phyloP scores from a whole-genome alignment of 2,797 vertebrate genomes.

The Molossus alvarezi region DNA sequence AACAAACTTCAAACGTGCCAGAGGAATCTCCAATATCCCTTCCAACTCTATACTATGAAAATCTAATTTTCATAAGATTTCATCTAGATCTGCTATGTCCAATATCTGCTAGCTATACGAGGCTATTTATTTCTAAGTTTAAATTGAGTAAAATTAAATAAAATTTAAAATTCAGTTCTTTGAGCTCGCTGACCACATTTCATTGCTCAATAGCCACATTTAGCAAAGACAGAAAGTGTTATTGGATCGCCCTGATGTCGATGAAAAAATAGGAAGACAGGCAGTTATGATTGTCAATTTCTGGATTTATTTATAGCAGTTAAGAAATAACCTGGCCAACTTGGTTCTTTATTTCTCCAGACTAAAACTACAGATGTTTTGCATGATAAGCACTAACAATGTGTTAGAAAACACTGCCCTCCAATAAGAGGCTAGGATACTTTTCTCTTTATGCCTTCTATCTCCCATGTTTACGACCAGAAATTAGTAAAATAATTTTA shows the following conservation, averaged over 20 bases:
- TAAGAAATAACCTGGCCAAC: not conserved
- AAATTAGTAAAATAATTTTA: constrained; percentile 42
- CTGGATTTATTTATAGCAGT: constrained; percentile 24
- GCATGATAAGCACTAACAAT: not conserved
- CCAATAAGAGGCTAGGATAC: not conserved
- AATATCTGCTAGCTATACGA: not conserved
- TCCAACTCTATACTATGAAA: not conserved
- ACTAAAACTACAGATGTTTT: constrained; percentile 10
- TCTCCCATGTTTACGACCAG: not conserved
- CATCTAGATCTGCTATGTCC: not conserved
- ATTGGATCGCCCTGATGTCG: not conserved
- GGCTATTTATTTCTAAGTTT: not conserved
- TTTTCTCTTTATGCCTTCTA: not conserved
- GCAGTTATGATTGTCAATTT: not conserved
- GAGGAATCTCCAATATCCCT: constrained; percentile 1
- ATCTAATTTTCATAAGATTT: not conserved
- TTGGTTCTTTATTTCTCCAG: constrained; percentile 20
- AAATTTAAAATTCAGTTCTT: not conserved
- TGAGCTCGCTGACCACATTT: not conserved
- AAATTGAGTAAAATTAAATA: constrained; percentile 28
- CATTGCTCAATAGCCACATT: not conserved
- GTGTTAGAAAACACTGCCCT: not conserved
- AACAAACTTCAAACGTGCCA: not conserved
- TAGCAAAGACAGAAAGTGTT: not conserved
- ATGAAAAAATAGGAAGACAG: not conserved